Base-by-base conservation (phyloP, 1,140 invertebrate genomes). In the Micrasema longulum region DNA sequence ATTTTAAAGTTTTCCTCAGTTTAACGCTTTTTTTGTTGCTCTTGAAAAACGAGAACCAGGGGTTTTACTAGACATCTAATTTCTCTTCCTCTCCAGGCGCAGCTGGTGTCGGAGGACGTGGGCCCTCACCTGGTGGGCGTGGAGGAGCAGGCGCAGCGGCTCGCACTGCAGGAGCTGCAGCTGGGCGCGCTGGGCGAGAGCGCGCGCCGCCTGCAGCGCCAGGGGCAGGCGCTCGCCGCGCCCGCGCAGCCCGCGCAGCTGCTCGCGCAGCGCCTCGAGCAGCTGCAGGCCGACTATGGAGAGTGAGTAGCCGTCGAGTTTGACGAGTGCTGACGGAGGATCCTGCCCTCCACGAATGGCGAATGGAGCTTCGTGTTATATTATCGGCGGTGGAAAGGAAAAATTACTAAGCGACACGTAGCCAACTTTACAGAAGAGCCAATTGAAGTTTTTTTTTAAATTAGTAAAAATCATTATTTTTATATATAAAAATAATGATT, bases 141-240 rank as follows among this genome's bases (percentile, higher is more conserved):
- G 1, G 97, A 99, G 81, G 96, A 98, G 77, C 84, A 97, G 10
- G 83, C 98, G 23, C 96, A 99, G 77, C 96, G 96, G 74, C 97
- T 99, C 80, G 92, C 91, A 52, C 84, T 99, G 20, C 91, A 95
- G 76, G 96, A 99, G 80, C 84, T 97, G 52, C 95, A 98, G 82
- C 91, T 96, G 0, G 93, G 91, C 1, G 92, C 94, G 0, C 86
- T 95, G 72, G 94, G 94, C 9, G 95, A 97, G 79, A 93, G 89
- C 7, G 89, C 95, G 36, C 86, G 91, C 26, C 87, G 93, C 64
- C 88, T 98, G 14, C 91, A 90, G 63, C 87, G 94, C 35, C 90
- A 93, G 78, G 80, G 87, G 47, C 74, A 89, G 80, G 80, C 88
- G 81, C 77, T 78, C 81, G 69, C 78, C 85, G 78, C 76, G 87